Percentiles rank a stretch among this genome's conserved stretches.
These are phyloP conservation scores for Urosaurus nigricauda DNA, from an alignment of 2,797 vertebrate genomes.

Conservation along the genomic window DNA sequence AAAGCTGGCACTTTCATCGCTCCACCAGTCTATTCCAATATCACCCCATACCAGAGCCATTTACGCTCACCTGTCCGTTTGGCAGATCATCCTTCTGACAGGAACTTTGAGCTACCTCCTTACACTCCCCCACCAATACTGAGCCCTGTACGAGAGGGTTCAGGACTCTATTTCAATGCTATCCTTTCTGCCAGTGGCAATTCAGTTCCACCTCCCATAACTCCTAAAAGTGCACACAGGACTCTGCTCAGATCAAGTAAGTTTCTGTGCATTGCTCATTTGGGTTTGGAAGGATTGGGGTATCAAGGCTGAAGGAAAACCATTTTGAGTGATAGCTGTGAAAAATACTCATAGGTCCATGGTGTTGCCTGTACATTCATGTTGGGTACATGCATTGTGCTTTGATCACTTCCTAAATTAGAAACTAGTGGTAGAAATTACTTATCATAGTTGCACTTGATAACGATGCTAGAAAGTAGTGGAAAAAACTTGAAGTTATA, in stretches of 20 bases:
- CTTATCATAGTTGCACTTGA: background rate
- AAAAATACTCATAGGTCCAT: background rate
- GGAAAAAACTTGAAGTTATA: background rate
- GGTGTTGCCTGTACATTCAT: no score
- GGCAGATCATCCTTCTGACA: constrained; percentile 85
- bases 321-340: background rate
- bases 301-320: background rate
- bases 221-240: constrained; percentile 93
- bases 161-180: constrained; percentile 96
- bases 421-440: background rate
- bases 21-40: constrained; percentile 91
- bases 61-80: constrained; percentile 94
- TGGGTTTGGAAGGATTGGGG: background rate
- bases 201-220: constrained; percentile 88
- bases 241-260: constrained; percentile 95
- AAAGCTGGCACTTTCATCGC: constrained; percentile 92
- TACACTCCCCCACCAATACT: constrained; percentile 98
- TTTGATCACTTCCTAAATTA: constrained; percentile 33
- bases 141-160: constrained; percentile 96
- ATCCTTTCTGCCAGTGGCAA: constrained; percentile 89
- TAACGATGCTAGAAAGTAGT: background rate
- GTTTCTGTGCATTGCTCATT: constrained; percentile 61
- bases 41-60: constrained; percentile 97
- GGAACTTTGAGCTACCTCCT: constrained; percentile 90
- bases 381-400: background rate